Percentiles rank a stretch among this genome's conserved stretches.
Conservation (phyloP, 2,888 invertebrate species). For the Amblyjoppa proteus region DNA sequence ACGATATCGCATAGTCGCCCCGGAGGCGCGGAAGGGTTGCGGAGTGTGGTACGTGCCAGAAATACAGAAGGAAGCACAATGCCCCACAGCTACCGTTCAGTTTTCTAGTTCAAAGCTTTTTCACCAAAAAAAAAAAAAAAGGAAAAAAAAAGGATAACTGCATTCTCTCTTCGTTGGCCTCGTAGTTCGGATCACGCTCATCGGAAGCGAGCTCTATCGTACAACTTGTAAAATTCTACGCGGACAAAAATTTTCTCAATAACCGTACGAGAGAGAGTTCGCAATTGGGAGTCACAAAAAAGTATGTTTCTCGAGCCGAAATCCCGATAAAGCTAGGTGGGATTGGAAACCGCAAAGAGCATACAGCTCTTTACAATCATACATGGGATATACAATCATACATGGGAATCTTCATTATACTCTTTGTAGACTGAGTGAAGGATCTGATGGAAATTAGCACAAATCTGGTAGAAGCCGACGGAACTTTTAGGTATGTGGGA, state of each 20-base stretch:
- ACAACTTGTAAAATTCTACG: constrained; percentile 6
- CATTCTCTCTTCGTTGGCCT: constrained; percentile 26
- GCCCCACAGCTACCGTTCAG: background rate
- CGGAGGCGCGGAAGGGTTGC: constrained; percentile 51
- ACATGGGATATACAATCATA: too few species aligned
- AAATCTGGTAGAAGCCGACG: too few species aligned
- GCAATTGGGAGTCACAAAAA: background rate
- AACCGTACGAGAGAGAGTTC: background rate
- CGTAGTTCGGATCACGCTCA: constrained; percentile 11
- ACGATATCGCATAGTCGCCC: constrained; percentile 33
- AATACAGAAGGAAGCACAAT: constrained; percentile 37
- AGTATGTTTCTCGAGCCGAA: background rate
- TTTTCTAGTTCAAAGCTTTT: constrained; percentile 19
- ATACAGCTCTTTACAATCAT: too few species aligned
- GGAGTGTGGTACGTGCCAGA: constrained; percentile 52
- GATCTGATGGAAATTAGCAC: too few species aligned
- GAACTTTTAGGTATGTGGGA: too few species aligned
- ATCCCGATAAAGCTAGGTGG: background rate
- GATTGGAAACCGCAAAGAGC: too few species aligned
- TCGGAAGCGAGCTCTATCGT: constrained; percentile 1
- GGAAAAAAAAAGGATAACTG: background rate
- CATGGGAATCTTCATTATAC: too few species aligned
- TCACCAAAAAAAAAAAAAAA: constrained; percentile 6
- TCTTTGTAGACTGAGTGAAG: too few species aligned
- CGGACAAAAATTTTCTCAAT: background rate